These are phyloP conservation scores for Onthophagus sagittarius DNA, from an alignment of 2,888 invertebrate species.

Conservation along the genomic window DNA sequence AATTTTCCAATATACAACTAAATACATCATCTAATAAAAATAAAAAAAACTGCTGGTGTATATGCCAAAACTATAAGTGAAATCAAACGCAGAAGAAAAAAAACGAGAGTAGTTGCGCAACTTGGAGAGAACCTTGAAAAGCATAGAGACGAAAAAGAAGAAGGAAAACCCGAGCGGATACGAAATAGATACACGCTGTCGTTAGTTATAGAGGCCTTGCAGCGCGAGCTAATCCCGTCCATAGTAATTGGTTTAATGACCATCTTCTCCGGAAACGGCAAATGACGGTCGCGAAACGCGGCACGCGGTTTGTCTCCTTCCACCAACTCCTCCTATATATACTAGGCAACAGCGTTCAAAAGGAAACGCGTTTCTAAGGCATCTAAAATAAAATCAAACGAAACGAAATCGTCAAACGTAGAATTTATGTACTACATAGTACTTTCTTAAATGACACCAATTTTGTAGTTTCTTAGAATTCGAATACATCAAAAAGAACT, in stretches of 20 bases:
- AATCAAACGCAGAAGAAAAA: neutral
- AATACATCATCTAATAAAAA: too few relatives aligned
- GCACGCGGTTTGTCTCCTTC: neutral
- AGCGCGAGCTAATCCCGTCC: neutral
- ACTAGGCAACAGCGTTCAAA: neutral
- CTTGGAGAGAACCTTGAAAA: neutral
- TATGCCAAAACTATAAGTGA: too few relatives aligned
- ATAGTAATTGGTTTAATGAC: neutral
- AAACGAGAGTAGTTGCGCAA: neutral
- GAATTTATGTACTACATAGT: neutral
- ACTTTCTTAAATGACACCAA: too few relatives aligned
- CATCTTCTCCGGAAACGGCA: neutral
- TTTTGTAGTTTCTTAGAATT: too few relatives aligned
- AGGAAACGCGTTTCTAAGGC: neutral
- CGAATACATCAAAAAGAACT: too few relatives aligned
- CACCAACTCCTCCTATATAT: too few relatives aligned
- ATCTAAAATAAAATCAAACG: neutral
- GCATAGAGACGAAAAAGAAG: neutral
- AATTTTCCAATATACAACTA: too few relatives aligned
- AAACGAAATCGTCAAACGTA: neutral
- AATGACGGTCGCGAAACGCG: neutral
- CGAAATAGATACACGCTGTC: neutral
- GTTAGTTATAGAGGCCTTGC: neutral
- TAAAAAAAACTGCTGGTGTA: too few relatives aligned
- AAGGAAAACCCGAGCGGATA: neutral